Conservation (phyloP, 2,113 vertebrate genomes). For the Aegotheles bennettii region DNA sequence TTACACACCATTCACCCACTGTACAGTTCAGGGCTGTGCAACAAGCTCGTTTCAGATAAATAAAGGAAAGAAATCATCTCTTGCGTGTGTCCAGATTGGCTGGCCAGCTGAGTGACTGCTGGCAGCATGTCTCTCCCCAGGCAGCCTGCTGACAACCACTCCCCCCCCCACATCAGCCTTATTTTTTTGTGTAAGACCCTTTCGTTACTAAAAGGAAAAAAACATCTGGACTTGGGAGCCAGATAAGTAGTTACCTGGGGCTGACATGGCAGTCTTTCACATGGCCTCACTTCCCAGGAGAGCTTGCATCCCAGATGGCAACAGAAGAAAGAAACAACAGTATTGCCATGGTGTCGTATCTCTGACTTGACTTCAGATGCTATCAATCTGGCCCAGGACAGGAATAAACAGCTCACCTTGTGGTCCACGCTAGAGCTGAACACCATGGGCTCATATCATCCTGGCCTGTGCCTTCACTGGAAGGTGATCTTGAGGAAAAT, state of each 20-base stretch:
- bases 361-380: background rate
- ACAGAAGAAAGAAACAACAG: background rate
- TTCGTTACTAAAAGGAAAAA: no score
- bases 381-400: background rate
- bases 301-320: background rate
- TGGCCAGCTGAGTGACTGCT: fast-evolving
- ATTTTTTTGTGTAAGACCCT: no score
- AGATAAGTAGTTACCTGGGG: background rate
- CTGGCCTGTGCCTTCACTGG: background rate
- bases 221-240: background rate
- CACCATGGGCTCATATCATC: background rate
- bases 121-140: background rate
- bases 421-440: background rate
- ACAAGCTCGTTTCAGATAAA: background rate
- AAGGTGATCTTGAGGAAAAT: background rate
- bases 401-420: fast-evolving
- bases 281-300: background rate
- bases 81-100: background rate
- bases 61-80: background rate
- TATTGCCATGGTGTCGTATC: fast-evolving
- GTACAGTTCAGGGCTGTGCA: background rate
- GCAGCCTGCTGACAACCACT: background rate
- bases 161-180: no score
- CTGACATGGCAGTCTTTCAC: background rate
- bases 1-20: background rate